Conservation (phyloP, 2,888 invertebrate species). For the Nomada hirtipes region DNA sequence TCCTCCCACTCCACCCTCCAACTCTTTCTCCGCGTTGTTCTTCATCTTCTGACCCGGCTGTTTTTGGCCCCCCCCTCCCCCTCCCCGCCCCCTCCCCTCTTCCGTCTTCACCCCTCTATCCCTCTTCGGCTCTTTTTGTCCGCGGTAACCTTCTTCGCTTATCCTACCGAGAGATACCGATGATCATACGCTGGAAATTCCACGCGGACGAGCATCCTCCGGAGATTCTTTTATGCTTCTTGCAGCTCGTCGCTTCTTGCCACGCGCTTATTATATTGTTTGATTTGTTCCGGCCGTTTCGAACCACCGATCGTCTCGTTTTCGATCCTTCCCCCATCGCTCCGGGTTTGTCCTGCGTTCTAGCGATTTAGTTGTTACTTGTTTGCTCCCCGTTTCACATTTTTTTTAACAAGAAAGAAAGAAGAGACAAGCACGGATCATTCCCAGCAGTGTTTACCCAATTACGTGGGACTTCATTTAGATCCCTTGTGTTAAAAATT, state of each 20-base stretch:
- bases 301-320: conserved; percentile 41
- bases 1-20: conserved; percentile 4
- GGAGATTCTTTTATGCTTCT: conserved; percentile 52
- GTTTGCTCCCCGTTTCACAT: not conserved
- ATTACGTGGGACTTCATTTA: conserved; percentile 25
- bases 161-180: conserved; percentile 58
- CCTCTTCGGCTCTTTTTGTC: conserved; percentile 45
- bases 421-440: not conserved
- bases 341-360: not conserved
- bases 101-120: conserved; percentile 13
- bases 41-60: conserved; percentile 52
- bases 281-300: conserved; percentile 61
- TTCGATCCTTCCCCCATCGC: conserved; percentile 38
- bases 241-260: conserved; percentile 60
- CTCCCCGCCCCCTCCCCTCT: conserved; percentile 9
- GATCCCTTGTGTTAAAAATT: not conserved
- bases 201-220: conserved; percentile 54
- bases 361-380: not conserved
- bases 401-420: too few relatives aligned
- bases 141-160: conserved; percentile 65
- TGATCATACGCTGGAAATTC: conserved; percentile 64
- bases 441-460: conserved; percentile 5
- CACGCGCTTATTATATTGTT: conserved; percentile 64
- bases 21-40: conserved; percentile 33
- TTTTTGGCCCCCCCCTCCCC: conserved; percentile 37